Percentiles rank a stretch among this genome's conserved stretches.
phyloP scores from a whole-genome alignment of 2,888 invertebrate genomes.

The Cerastis rubricosa region DNA sequence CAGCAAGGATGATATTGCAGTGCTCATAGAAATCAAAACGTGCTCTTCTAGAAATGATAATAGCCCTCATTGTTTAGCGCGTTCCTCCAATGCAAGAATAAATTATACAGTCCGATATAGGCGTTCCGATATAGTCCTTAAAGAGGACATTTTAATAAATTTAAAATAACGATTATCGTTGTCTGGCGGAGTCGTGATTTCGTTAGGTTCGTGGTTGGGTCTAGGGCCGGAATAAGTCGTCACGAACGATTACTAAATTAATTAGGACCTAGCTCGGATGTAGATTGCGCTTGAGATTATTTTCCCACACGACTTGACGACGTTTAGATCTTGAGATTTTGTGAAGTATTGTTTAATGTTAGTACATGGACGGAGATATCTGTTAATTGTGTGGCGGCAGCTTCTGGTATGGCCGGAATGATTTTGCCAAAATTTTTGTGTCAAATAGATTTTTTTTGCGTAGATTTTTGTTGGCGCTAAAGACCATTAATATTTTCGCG shows the following conservation, averaged over 20 bases:
- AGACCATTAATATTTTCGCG: slow-evolving; percentile 49
- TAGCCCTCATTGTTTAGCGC: slow-evolving; percentile 86
- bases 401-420: slow-evolving; percentile 38
- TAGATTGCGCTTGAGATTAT: slow-evolving; percentile 89
- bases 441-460: background rate
- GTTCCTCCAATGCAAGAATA: slow-evolving; percentile 85
- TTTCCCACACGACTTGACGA: slow-evolving; percentile 89
- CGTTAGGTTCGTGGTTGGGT: slow-evolving; percentile 89
- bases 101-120: slow-evolving; percentile 90
- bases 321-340: slow-evolving; percentile 85
- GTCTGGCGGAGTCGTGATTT: slow-evolving; percentile 90
- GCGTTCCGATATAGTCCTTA: slow-evolving; percentile 89
- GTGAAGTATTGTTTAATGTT: slow-evolving; percentile 82
- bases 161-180: slow-evolving; percentile 91
- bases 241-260: slow-evolving; percentile 91
- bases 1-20: slow-evolving; percentile 62
- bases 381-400: slow-evolving; percentile 54
- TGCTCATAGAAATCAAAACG: slow-evolving; percentile 78
- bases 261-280: slow-evolving; percentile 90
- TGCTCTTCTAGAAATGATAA: slow-evolving; percentile 83
- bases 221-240: slow-evolving; percentile 89
- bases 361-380: slow-evolving; percentile 64
- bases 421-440: slow-evolving; percentile 1
- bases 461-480: slow-evolving; percentile 13
- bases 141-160: slow-evolving; percentile 91